Evolutionary conservation across 2,888 invertebrate genomes (phyloP), one percentile per base, ranked within the genome.

Genomic region (Dasysyrphus albostriatus): DNA sequence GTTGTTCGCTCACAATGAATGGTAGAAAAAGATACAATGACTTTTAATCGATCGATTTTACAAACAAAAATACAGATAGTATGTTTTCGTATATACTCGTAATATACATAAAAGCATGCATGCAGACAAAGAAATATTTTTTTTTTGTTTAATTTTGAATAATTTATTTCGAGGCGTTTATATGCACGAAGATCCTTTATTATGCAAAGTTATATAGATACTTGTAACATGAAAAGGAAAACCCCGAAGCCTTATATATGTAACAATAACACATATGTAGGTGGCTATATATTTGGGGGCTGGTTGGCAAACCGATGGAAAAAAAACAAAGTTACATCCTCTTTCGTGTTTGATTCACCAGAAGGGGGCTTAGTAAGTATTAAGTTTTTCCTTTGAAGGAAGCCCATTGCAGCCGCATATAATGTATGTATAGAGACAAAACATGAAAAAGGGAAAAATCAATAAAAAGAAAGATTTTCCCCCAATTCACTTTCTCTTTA

Each of bases 331-430:
- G 77, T 81, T 65, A 82, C 77, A 78, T 74, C 85, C 85, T 69
- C 51, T 82, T 82, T 78, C 82, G 74, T 87, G 85, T 87, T 78
- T 56, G 78, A 82, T 54, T n/a, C 81, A 77, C 76, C 70, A 59
- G 73, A 73, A 58, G 69, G 65, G 65, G 49, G 73, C 69, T 81
- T 77, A 70, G 65, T 51, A 75, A 87, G 78, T 87, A 87, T 79
- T 87, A 82, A 87, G 37, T 82, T 85, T 61, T 69, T 39, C 61
- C 74, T 72, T 82, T 82, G 74, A 61, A 72, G 44, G 70, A 67
- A 70, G 51, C 56, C 70, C 34, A 32, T 34, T 78, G 70, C 70
- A 63, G 70, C 51, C 59, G 16, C 63, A 59, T 39, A 73, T 39
- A 6, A 32, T 32, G n/a, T 5, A 44, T 44, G n/a, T 14, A 61